Conservation (phyloP, 2,113 vertebrate species). For the Trematocara nigrifrons region DNA sequence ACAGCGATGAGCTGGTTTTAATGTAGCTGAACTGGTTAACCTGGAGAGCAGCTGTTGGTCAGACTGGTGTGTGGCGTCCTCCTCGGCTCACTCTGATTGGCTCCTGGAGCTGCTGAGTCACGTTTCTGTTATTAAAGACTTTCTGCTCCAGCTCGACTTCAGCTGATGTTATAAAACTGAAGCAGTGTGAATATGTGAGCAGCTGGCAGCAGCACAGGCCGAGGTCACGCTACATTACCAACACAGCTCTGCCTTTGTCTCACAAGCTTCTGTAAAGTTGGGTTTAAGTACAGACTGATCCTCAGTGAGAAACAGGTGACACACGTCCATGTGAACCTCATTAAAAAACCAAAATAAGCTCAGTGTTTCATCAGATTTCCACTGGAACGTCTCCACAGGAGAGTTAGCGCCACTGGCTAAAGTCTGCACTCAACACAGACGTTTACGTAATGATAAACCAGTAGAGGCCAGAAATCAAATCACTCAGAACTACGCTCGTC, state of each 20-base stretch:
- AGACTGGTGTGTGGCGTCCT: not conserved
- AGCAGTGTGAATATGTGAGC: not conserved
- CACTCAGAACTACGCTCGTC: not conserved
- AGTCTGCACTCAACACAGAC: not conserved
- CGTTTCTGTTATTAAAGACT: not conserved
- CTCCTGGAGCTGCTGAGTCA: not conserved
- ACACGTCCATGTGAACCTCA: not conserved
- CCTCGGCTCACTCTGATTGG: not conserved
- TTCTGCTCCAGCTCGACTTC: not conserved
- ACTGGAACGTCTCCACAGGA: not conserved
- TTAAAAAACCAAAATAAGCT: not conserved
- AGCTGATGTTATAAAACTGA: not conserved
- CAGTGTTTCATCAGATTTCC: not conserved
- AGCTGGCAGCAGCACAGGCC: not conserved
- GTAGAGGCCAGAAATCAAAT: not conserved
- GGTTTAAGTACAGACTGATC: not conserved
- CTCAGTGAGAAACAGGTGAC: not conserved
- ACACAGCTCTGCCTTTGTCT: not conserved
- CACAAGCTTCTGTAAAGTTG: not conserved
- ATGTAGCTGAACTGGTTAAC: not conserved
- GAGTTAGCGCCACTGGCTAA: not conserved
- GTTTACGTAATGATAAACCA: not conserved
- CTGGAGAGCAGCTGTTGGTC: not conserved
- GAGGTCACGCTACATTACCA: not conserved
- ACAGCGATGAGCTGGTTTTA: not conserved